Evolutionary conservation across 2,113 vertebrate species (phyloP).

Genomic region (Stictonetta naevosa): DNA sequence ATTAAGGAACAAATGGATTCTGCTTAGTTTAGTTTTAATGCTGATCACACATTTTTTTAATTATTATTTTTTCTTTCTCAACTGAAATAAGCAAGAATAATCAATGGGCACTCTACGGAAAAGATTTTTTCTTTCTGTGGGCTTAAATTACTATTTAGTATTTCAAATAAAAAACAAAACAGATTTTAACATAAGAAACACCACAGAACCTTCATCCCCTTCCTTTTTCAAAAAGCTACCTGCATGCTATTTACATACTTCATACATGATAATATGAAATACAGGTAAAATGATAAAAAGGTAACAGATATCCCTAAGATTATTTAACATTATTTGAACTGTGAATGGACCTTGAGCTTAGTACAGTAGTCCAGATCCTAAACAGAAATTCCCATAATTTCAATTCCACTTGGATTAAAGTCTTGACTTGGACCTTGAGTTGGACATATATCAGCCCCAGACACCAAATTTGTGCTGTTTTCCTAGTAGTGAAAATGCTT

Average conservation of each 20-base stretch:
- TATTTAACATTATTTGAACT: neutral
- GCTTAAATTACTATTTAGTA: neutral
- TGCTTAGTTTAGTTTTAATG: slow-evolving; percentile 37
- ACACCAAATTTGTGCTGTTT: neutral
- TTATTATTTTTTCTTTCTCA: neutral
- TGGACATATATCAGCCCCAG: neutral
- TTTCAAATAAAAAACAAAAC: neutral
- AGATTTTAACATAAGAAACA: neutral
- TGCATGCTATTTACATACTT: neutral
- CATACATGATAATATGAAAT: neutral
- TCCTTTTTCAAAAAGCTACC: neutral
- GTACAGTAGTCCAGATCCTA: neutral
- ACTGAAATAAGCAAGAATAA: neutral
- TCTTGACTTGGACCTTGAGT: neutral
- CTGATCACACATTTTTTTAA: neutral
- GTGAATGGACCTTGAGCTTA: neutral
- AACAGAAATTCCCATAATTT: neutral
- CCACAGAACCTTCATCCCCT: neutral
- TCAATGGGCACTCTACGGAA: neutral
- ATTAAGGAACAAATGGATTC: slow-evolving; percentile 29
- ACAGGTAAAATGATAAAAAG: neutral
- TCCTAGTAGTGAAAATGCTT: neutral
- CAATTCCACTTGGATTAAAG: neutral
- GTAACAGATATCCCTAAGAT: neutral
- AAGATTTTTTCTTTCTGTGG: neutral